Evolutionary conservation across 1,140 invertebrate genomes (phyloP).

Genomic region (Microvelia longipes): DNA sequence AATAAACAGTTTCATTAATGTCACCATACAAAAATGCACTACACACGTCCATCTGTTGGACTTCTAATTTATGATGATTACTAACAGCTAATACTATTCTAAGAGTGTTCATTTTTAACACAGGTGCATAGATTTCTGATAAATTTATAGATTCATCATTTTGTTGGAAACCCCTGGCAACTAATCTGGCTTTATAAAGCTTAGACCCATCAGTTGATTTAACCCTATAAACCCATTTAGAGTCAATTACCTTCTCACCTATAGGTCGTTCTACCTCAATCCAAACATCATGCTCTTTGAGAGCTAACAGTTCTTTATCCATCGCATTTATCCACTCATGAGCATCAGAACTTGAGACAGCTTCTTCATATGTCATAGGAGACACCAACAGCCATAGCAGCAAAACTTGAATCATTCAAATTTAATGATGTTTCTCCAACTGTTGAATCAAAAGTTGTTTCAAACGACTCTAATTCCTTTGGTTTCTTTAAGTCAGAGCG

Average conservation of each 20-base stretch:
- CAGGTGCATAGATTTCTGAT: constrained; percentile 27
- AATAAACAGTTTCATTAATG: constrained; percentile 28
- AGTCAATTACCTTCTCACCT: neutral
- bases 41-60: constrained; percentile 23
- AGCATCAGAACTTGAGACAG: too few relatives aligned
- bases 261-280: neutral
- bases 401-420: too few relatives aligned
- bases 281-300: neutral
- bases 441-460: too few relatives aligned
- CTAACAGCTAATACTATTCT: constrained; percentile 23
- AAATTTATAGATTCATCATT: constrained; percentile 19
- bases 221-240: neutral
- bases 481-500: too few relatives aligned
- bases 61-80: constrained; percentile 17
- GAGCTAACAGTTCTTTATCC: too few relatives aligned
- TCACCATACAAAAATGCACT: constrained; percentile 30
- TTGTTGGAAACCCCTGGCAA: constrained; percentile 1
- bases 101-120: constrained; percentile 24
- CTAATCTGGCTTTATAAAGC: neutral
- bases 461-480: too few relatives aligned
- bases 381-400: too few relatives aligned
- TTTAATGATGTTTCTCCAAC: too few relatives aligned
- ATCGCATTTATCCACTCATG: too few relatives aligned
- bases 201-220: neutral
- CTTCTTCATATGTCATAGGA: too few relatives aligned